Conservation (phyloP, 1,140 invertebrate species). For the Anastrepha obliqua region DNA sequence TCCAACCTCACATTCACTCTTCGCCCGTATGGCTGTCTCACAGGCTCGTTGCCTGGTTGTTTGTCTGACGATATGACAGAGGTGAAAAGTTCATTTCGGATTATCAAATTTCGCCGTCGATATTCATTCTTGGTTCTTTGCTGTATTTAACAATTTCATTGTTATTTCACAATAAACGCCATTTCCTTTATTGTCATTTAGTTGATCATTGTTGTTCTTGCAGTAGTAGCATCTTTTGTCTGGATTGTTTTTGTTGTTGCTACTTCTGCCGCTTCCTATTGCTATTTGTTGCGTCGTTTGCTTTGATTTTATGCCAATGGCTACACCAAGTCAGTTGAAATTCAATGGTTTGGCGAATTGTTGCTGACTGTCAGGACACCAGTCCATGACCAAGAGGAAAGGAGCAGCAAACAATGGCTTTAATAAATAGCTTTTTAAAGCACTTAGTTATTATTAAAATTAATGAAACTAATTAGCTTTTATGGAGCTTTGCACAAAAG, state of each 20-base stretch:
- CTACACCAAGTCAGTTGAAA: constrained; percentile 23
- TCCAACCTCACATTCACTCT: not conserved
- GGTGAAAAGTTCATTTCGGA: constrained; percentile 48
- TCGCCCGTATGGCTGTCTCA: too few relatives aligned
- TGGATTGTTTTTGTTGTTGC: not conserved
- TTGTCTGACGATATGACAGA: constrained; percentile 5
- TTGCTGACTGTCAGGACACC: not conserved
- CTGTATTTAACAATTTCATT: constrained; percentile 48
- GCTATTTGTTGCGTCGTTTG: constrained; percentile 19
- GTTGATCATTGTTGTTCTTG: constrained; percentile 20
- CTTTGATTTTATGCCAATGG: constrained; percentile 15
- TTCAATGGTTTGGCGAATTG: constrained; percentile 1
- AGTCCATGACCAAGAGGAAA: not conserved
- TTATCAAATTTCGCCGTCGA: constrained; percentile 38
- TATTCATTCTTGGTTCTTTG: not conserved
- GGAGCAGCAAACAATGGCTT: not conserved
- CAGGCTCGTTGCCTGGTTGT: not conserved
- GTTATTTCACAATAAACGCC: constrained; percentile 52
- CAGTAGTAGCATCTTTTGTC: not conserved
- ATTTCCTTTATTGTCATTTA: constrained; percentile 35
- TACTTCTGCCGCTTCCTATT: constrained; percentile 23
- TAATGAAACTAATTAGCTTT: not conserved
- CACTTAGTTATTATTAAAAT: constrained; percentile 6
- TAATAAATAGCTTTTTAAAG: constrained; percentile 20
- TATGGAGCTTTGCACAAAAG: too few relatives aligned